These are phyloP conservation scores for Holotrichia oblita DNA, from an alignment of 1,140 invertebrate species.

Conservation along the genomic window DNA sequence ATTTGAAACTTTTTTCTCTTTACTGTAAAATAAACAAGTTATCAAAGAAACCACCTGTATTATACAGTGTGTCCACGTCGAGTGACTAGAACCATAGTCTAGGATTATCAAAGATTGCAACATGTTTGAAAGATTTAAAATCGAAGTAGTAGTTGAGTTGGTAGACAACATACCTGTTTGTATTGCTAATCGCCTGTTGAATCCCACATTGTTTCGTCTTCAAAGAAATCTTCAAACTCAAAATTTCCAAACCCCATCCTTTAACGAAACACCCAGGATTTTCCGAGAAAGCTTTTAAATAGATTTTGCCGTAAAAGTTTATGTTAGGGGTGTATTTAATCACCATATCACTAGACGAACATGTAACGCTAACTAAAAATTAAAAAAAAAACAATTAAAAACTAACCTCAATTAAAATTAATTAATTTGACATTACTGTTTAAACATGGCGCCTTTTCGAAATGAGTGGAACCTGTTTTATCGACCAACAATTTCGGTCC, in stretches of 20 bases:
- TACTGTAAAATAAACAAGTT: too few species aligned
- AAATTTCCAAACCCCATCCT: conserved; percentile 48
- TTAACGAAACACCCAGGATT: conserved; percentile 61
- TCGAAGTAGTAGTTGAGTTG: too few species aligned
- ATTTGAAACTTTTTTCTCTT: too few species aligned
- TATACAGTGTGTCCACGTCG: too few species aligned
- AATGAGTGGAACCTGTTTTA: conserved; percentile 59
- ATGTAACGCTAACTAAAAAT: conserved; percentile 69
- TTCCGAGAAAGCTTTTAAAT: conserved; percentile 70
- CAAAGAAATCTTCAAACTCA: conserved; percentile 51
- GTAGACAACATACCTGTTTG: too few species aligned
- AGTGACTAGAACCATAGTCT: too few species aligned
- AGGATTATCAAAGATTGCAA: too few species aligned
- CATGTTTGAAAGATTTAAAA: too few species aligned
- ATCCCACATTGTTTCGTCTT: conserved; percentile 52
- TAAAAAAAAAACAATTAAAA: too few species aligned
- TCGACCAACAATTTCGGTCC: conserved; percentile 61
- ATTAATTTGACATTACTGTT: conserved; percentile 60
- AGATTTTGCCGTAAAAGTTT: conserved; percentile 68
- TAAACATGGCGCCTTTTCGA: conserved; percentile 63
- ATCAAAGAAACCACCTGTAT: too few species aligned
- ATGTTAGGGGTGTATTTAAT: conserved; percentile 67
- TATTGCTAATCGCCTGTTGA: conserved; percentile 49
- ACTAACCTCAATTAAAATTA: not conserved
- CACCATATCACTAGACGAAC: conserved; percentile 64